A percentile compares a stretch with the other conserved stretches of the same genome.
phyloP scores from a whole-genome alignment of 1,140 invertebrate species.

The Phymorhynchus buccinoides region DNA sequence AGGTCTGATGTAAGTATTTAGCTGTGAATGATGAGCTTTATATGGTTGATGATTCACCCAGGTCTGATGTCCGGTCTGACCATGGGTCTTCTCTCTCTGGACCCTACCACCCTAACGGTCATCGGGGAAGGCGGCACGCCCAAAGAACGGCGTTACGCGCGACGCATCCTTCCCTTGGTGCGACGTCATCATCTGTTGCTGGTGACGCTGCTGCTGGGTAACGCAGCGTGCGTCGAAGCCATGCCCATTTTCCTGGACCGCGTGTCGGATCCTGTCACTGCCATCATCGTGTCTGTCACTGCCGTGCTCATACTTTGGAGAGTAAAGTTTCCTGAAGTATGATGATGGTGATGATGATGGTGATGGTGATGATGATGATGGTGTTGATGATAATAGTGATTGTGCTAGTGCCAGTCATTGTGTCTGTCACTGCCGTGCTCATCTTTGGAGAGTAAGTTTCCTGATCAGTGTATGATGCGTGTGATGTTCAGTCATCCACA shows the following conservation, averaged over 20 bases:
- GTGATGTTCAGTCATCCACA: too few relatives aligned
- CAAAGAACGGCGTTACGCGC: constrained; percentile 64
- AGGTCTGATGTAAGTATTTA: background rate
- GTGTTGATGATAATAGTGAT: too few relatives aligned
- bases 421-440: constrained; percentile 71
- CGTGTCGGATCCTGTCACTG: constrained; percentile 68
- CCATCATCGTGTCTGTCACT: constrained; percentile 69
- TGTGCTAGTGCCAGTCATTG: constrained; percentile 67
- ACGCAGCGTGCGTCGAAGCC: constrained; percentile 70
- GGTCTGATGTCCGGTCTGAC: constrained; percentile 72
- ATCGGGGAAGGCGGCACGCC: constrained; percentile 65
- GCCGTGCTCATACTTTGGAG: constrained; percentile 73
- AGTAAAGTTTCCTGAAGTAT: constrained; percentile 73
- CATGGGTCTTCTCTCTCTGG: constrained; percentile 69
- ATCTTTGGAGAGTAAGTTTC: constrained; percentile 74
- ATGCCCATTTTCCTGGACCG: constrained; percentile 73
- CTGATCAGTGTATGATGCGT: background rate
- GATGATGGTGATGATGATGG: too few relatives aligned
- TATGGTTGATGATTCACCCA: too few relatives aligned
- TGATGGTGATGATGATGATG: too few relatives aligned
- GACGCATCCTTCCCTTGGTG: constrained; percentile 67
- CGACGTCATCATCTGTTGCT: constrained; percentile 68
- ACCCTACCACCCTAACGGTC: constrained; percentile 65
- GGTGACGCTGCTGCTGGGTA: constrained; percentile 69
- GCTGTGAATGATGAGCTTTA: constrained; percentile 29